Percentiles rank a stretch among this genome's conserved stretches.
Conservation (phyloP, 2,113 vertebrate species). For the Crotalus viridis region DNA sequence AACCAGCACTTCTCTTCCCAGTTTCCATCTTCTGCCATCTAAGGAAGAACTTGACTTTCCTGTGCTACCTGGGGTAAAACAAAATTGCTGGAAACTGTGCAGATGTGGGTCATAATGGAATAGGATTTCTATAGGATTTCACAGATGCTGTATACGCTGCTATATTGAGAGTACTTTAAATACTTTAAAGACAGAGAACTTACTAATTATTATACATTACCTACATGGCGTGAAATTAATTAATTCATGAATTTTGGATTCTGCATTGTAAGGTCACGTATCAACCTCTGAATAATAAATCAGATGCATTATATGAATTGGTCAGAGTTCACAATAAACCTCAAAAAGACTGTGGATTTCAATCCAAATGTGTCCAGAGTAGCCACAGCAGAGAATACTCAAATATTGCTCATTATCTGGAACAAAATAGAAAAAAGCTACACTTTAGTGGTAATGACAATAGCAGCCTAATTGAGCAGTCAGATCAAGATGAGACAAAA, state of each 20-base stretch:
- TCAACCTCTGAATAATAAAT: conserved; percentile 18
- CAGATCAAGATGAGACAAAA: background rate
- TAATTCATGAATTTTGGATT: conserved; percentile 14
- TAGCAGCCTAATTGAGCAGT: conserved; percentile 13
- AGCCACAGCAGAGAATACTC: background rate
- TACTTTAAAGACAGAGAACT: conserved; percentile 4
- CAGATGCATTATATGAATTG: background rate
- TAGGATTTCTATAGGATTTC: background rate
- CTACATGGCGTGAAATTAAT: conserved; percentile 16
- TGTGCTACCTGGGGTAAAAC: background rate
- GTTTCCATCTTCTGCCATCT: background rate
- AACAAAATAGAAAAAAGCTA: background rate
- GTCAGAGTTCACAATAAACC: conserved; percentile 14
- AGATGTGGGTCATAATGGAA: background rate
- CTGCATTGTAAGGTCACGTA: conserved; percentile 11
- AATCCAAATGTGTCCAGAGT: background rate
- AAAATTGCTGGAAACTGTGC: background rate
- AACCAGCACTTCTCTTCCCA: background rate
- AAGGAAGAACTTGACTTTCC: background rate
- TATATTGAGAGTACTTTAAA: background rate
- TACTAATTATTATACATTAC: background rate
- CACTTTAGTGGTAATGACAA: background rate
- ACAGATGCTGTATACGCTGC: background rate
- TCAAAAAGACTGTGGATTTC: conserved; percentile 5
- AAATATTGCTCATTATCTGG: background rate